Evolutionary conservation across 2,797 vertebrate species (phyloP).

Genomic region (Lagorchestes hirsutus): DNA sequence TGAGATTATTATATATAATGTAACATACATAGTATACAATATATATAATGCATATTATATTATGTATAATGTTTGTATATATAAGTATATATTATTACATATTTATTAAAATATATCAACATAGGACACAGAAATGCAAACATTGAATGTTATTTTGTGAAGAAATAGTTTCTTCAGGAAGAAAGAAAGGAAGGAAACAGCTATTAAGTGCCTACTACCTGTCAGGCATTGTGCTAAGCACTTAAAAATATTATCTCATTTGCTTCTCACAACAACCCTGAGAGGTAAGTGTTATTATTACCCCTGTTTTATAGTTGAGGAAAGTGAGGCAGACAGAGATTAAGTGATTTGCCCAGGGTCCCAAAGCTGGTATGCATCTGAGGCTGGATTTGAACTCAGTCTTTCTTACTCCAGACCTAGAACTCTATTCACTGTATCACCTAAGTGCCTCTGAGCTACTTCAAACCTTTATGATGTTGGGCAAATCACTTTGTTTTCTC

Average conservation of each 20-base stretch:
- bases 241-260: neutral
- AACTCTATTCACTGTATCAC: neutral
- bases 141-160: conserved; percentile 21
- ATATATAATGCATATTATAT: too few relatives aligned
- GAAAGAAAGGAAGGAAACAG: neutral
- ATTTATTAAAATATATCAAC: conserved; percentile 16
- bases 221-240: neutral
- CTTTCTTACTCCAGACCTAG: neutral
- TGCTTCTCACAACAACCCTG: neutral
- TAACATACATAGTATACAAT: too few relatives aligned
- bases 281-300: neutral
- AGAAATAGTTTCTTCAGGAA: neutral
- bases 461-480: neutral
- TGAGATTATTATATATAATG: conserved; percentile 2
- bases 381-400: neutral
- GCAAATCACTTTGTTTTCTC: neutral
- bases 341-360: neutral
- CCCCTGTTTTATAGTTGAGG: neutral
- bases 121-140: conserved; percentile 33
- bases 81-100: too few relatives aligned
- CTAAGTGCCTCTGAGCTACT: neutral
- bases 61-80: too few relatives aligned
- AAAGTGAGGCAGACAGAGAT: neutral
- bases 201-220: neutral
- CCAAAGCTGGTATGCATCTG: neutral